Base-by-base conservation (phyloP, 2,888 invertebrate genomes). In the Schizotus pectinicornis region DNA sequence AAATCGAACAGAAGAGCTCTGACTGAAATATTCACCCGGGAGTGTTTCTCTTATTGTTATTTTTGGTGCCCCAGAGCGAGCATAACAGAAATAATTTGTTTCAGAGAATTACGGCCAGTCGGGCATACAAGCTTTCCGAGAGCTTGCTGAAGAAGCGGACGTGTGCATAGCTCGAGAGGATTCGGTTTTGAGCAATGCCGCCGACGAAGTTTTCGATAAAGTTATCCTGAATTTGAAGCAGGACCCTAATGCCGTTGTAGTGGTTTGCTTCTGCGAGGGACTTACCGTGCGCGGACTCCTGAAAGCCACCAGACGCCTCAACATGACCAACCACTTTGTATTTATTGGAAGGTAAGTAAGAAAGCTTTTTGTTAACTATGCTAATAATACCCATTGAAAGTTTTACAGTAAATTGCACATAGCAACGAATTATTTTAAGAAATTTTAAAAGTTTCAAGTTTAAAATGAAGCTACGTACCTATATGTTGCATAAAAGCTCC, bases 201-300 rank as follows among this genome's bases (percentile, higher is more conserved):
- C 84, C 39, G 83, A 84, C 53, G 80, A 81, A 55, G 81, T 80
- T 36, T 87, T 84, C 72, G 84, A 85, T 59, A 79, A 79, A 57
- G 82, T 85, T 3, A 78, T 88, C 35, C 71, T 77, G 39, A 84
- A 83, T 67, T 79, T 88, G 32, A 80, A 82, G 61, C 81, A 82
- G 65, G 84, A 84, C 71, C 72, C 77, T 54, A 79, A 83, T 64
- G 83, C 87, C 56, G 75, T 81, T 35, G 89, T 89, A 6, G 86
- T 89, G 49, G 86, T 91, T 11, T 92, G 91, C 77, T 91, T 92
- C 83, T 92, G 91, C 79, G 90, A 91, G 77, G 91, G 91, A 1
- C 80, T 84, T 74, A 89, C 90, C 1, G 86, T 90, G 59, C 79
- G 86, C 52, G 85, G 86, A 9, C 80, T 90, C 36, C 81, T 90